These are phyloP conservation scores for Lophochroa leadbeateri DNA, from an alignment of 2,113 vertebrate genomes.

Conservation along the genomic window DNA sequence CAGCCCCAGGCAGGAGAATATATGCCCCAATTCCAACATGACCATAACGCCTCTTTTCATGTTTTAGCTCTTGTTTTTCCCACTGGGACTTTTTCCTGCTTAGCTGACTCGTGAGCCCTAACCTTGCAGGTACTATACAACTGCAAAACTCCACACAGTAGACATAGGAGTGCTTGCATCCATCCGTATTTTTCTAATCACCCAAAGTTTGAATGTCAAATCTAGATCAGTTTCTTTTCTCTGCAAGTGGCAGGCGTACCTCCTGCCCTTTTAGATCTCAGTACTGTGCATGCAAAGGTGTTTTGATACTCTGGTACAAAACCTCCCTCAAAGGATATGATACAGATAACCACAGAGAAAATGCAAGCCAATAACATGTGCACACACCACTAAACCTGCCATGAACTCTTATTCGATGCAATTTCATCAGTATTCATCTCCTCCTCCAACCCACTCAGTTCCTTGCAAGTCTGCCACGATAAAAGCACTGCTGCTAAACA, in stretches of 20 bases:
- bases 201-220: background rate
- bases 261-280: background rate
- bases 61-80: background rate
- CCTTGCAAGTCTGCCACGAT: background rate
- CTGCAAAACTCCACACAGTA: background rate
- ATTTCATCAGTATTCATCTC: background rate
- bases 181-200: background rate
- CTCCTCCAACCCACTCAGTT: background rate
- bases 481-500: background rate
- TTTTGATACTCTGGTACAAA: background rate
- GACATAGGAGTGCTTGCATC: background rate
- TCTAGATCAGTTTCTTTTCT: background rate
- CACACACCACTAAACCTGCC: background rate
- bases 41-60: background rate
- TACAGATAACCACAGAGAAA: background rate
- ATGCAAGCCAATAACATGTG: rapidly evolving
- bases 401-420: background rate
- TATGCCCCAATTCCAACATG: rapidly evolving
- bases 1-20: background rate
- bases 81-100: background rate
- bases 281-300: background rate
- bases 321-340: background rate
- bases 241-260: background rate
- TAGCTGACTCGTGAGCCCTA: background rate
- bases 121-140: background rate